phyloP scores from a whole-genome alignment of 2,797 vertebrate species.

The Hybognathus amarus region DNA sequence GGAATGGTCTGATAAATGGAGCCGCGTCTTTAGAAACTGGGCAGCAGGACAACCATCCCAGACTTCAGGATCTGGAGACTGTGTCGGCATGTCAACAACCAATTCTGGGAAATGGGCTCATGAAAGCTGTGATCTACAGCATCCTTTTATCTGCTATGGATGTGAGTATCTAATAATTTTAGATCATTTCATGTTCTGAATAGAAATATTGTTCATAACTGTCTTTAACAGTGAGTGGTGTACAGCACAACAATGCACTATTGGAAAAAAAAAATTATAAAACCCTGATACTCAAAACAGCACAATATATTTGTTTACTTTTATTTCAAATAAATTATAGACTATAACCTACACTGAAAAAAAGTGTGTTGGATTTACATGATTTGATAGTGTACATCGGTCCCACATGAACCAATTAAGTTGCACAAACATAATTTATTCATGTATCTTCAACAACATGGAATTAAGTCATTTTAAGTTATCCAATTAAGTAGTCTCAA shows the following conservation, averaged over 20 bases:
- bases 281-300: background rate
- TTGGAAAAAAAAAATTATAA: background rate
- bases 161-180: conserved; percentile 30
- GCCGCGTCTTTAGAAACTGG: conserved; percentile 3
- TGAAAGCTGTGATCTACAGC: background rate
- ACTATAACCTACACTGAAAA: too few species aligned
- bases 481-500: too few species aligned
- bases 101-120: conserved; percentile 29
- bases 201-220: background rate
- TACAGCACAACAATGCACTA: background rate
- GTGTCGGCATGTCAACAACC: background rate
- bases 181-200: background rate
- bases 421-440: too few species aligned
- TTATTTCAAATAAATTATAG: too few species aligned
- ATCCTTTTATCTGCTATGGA: conserved; percentile 47
- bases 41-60: background rate
- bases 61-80: background rate
- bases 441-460: too few species aligned
- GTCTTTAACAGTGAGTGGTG: background rate
- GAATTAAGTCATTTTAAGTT: too few species aligned
- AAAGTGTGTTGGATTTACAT: too few species aligned
- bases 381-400: too few species aligned
- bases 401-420: too few species aligned
- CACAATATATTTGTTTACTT: background rate
- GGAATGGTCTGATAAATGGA: conserved; percentile 33